These are phyloP conservation scores for Bovichtus diacanthus DNA, from an alignment of 2,797 vertebrate genomes.

Conservation along the genomic window DNA sequence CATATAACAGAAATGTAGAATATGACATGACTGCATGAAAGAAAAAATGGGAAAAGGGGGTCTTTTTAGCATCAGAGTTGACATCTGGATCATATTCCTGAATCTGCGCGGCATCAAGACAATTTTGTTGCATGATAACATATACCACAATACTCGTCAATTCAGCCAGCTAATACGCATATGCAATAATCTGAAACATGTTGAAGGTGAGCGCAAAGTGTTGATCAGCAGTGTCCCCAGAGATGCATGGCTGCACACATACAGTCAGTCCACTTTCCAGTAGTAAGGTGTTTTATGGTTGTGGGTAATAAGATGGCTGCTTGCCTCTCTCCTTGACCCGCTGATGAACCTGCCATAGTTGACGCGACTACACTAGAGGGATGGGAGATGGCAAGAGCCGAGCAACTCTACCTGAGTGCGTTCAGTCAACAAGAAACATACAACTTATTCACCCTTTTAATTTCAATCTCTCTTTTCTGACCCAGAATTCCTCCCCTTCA, in stretches of 20 bases:
- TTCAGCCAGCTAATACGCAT: background rate
- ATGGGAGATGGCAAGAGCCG: conserved; percentile 47
- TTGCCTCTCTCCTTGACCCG: conserved; percentile 72
- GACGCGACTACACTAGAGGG: conserved; percentile 53
- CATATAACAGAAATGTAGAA: conserved; percentile 20
- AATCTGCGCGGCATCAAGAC: conserved; percentile 3
- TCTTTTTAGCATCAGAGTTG: background rate
- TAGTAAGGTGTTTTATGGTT: conserved; percentile 63
- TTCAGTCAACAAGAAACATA: conserved; percentile 68
- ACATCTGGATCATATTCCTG: background rate
- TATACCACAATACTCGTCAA: background rate
- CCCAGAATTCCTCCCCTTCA: conserved; percentile 54
- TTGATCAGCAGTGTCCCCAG: conserved; percentile 34
- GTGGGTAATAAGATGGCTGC: conserved; percentile 69
- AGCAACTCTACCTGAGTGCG: conserved; percentile 52
- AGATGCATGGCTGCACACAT: conserved; percentile 58
- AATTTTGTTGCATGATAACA: background rate
- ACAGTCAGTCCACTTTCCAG: conserved; percentile 36
- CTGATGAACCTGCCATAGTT: conserved; percentile 73
- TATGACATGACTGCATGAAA: conserved; percentile 11
- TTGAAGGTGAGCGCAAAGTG: conserved; percentile 26
- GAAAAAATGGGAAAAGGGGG: fast-evolving
- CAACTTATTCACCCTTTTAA: conserved; percentile 60
- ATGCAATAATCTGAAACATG: background rate
- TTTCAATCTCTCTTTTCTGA: conserved; percentile 53